Evolutionary conservation across 1,140 invertebrate species (phyloP).

Genomic region (Caenorhabditis remanei): DNA sequence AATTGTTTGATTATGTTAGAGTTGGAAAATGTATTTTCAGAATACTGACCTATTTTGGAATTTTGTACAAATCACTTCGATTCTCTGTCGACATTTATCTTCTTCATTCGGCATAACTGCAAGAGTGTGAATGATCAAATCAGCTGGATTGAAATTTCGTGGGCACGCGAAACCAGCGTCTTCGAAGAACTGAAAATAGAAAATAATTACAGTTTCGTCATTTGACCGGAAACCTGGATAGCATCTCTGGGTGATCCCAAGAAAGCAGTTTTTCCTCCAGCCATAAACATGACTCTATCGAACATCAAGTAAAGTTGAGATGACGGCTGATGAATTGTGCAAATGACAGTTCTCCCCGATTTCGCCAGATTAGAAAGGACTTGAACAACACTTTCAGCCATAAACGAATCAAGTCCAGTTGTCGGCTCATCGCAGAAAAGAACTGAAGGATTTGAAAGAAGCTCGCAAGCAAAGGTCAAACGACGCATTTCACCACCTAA

Average conservation of each 20-base stretch:
- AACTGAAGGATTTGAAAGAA: slow-evolving; percentile 85
- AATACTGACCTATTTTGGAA: slow-evolving; percentile 48
- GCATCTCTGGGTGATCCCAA: slow-evolving; percentile 1
- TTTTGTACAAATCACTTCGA: slow-evolving; percentile 56
- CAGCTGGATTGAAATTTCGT: slow-evolving; percentile 83
- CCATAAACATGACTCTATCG: slow-evolving; percentile 78
- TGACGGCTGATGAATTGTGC: slow-evolving; percentile 89
- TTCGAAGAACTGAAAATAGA: slow-evolving; percentile 69
- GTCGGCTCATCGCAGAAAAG: slow-evolving; percentile 88
- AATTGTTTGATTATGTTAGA: neutral
- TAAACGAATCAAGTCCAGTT: slow-evolving; percentile 87
- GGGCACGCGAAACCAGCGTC: slow-evolving; percentile 84
- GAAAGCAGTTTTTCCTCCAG: slow-evolving; percentile 39
- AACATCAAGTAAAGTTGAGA: slow-evolving; percentile 88
- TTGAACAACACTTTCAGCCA: slow-evolving; percentile 80
- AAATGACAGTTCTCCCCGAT: slow-evolving; percentile 85
- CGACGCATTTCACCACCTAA: slow-evolving; percentile 80
- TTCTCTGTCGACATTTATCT: slow-evolving; percentile 59
- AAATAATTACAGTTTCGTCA: neutral
- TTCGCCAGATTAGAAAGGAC: slow-evolving; percentile 55
- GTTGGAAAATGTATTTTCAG: neutral
- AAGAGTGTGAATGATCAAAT: slow-evolving; percentile 83
- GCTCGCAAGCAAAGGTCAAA: slow-evolving; percentile 79
- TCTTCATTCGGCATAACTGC: slow-evolving; percentile 81
- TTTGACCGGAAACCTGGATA: neutral